Percentiles rank a stretch among this genome's conserved stretches.
Evolutionary conservation across 1,140 invertebrate genomes (phyloP).

Genomic region (Monomorium pharaonis): DNA sequence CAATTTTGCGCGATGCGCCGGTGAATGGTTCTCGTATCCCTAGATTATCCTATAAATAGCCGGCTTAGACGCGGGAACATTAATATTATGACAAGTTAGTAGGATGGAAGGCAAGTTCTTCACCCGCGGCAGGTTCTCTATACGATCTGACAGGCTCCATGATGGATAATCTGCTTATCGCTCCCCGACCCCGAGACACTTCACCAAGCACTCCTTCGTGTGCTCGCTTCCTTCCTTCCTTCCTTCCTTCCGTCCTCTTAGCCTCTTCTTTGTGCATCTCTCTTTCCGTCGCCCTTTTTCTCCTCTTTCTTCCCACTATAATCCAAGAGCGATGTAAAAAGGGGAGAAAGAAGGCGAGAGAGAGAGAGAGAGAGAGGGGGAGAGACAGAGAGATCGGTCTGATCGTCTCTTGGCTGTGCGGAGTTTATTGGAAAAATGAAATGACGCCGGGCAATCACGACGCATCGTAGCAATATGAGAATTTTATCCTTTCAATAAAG

Average conservation of each 20-base stretch:
- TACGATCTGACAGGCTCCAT: conserved; percentile 63
- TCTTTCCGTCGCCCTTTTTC: conserved; percentile 14
- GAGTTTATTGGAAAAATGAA: conserved; percentile 72
- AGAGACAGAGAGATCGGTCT: conserved; percentile 7
- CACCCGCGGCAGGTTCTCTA: conserved; percentile 54
- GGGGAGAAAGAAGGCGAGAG: too few relatives aligned
- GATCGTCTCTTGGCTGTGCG: conserved; percentile 28
- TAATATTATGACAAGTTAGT: conserved; percentile 66
- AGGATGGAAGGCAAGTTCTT: conserved; percentile 57
- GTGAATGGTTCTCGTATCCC: conserved; percentile 5
- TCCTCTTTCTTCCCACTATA: conserved; percentile 38
- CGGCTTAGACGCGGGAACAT: conserved; percentile 51
- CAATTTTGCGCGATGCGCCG: conserved; percentile 30
- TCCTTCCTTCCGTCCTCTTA: conserved; percentile 63
- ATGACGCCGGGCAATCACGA: conserved; percentile 69
- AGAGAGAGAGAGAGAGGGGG: not conserved
- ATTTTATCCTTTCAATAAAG: conserved; percentile 72
- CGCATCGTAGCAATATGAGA: conserved; percentile 70
- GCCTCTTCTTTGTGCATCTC: conserved; percentile 45
- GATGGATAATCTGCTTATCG: conserved; percentile 67
- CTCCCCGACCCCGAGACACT: conserved; percentile 55
- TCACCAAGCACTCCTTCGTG: conserved; percentile 48
- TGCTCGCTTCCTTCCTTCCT: conserved; percentile 43
- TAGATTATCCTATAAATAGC: conserved; percentile 61
- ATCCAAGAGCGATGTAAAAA: conserved; percentile 37